A percentile compares a stretch with the other conserved stretches of the same genome.
phyloP scores from a whole-genome alignment of 1,140 invertebrate genomes.

The Rhopalosiphum padi region DNA sequence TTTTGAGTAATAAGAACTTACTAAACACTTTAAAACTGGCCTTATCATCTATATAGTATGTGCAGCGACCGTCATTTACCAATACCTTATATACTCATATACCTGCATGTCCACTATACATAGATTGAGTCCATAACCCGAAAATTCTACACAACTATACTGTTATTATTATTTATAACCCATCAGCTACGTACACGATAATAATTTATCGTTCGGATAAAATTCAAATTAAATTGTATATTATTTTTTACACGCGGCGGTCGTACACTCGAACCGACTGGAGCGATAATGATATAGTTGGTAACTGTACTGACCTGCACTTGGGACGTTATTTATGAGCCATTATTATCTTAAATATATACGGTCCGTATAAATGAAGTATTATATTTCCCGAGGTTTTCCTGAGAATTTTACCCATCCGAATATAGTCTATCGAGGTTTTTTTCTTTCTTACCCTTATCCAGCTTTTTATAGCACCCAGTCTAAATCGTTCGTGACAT shows the following conservation, averaged over 20 bases:
- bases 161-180: neutral
- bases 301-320: neutral
- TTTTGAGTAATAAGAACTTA: neutral
- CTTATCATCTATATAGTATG: neutral
- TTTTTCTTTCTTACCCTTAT: slow-evolving; percentile 15
- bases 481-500: slow-evolving; percentile 2
- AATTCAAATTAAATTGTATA: slow-evolving; percentile 13
- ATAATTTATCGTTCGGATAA: slow-evolving; percentile 11
- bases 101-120: neutral
- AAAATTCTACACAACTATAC: neutral
- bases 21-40: neutral
- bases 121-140: neutral
- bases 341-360: slow-evolving; percentile 1
- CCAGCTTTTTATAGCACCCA: neutral
- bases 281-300: slow-evolving; percentile 11
- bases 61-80: neutral
- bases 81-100: neutral
- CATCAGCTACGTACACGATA: neutral
- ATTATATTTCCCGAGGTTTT: neutral
- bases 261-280: neutral
- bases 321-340: slow-evolving; percentile 21
- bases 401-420: neutral
- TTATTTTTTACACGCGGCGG: neutral
- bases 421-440: neutral
- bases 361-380: slow-evolving; percentile 19